Percentiles rank a stretch among this genome's conserved stretches.
phyloP scores from a whole-genome alignment of 2,888 invertebrate species.

The Rotaria macrura region DNA sequence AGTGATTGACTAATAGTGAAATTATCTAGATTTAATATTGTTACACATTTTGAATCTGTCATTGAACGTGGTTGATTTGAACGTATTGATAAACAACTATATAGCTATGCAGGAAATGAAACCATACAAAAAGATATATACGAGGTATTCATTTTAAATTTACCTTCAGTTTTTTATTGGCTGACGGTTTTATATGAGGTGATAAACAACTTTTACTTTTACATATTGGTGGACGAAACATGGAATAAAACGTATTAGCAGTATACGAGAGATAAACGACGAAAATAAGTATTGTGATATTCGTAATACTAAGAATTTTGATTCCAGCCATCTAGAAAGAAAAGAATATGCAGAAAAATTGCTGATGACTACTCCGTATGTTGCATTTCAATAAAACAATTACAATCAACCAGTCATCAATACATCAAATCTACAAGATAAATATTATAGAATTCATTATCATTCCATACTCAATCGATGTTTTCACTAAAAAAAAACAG shows the following conservation, averaged over 20 bases:
- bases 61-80: background rate
- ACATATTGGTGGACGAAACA: constrained; percentile 24
- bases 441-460: background rate
- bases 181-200: background rate
- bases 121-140: background rate
- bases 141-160: background rate
- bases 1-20: background rate
- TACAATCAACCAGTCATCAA: background rate
- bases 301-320: constrained; percentile 22
- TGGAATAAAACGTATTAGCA: constrained; percentile 31
- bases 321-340: background rate
- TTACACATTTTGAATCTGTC: background rate
- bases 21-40: background rate
- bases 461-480: background rate
- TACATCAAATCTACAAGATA: background rate
- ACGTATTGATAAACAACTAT: constrained; percentile 1
- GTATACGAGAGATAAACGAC: constrained; percentile 21
- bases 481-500: background rate
- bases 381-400: no score
- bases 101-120: background rate
- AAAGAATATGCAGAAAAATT: background rate
- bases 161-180: background rate
- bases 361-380: no score
- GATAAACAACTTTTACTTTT: background rate
- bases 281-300: constrained; percentile 26